These are phyloP conservation scores for Pituophis catenifer DNA, from an alignment of 2,113 vertebrate species.

Conservation along the genomic window DNA sequence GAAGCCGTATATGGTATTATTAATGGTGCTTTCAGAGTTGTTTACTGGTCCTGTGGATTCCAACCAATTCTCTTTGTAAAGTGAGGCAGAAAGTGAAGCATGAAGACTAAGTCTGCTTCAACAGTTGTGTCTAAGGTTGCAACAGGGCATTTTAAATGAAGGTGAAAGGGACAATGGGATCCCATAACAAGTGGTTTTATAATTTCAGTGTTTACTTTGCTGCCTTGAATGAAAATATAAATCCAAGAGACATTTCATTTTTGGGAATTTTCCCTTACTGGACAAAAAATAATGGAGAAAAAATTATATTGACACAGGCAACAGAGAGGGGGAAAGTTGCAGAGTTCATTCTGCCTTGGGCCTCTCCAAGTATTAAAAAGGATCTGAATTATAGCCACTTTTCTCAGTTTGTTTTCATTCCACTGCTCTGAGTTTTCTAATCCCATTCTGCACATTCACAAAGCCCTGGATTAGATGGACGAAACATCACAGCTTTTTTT, in stretches of 20 bases:
- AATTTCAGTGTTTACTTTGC: background rate
- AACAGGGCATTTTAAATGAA: background rate
- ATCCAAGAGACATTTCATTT: background rate
- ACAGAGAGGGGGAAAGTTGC: background rate
- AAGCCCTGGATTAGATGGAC: too few species aligned
- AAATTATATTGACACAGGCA: background rate
- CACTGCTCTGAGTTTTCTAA: background rate
- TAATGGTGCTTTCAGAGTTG: slow-evolving; percentile 17
- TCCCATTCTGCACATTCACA: background rate
- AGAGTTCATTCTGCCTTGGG: background rate
- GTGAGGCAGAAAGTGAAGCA: background rate
- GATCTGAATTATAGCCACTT: background rate
- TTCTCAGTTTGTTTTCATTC: background rate
- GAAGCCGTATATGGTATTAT: background rate
- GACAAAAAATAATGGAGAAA: background rate
- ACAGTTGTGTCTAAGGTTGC: background rate
- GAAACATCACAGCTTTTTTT: background rate
- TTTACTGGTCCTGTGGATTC: background rate
- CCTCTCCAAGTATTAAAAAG: background rate
- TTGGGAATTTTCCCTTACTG: background rate
- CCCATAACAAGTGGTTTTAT: background rate
- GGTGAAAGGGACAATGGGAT: background rate
- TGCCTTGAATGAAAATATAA: background rate
- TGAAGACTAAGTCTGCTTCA: background rate
- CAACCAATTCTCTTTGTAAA: background rate